phyloP scores from a whole-genome alignment of 2,888 invertebrate species.

The Calliphora vomitoria region DNA sequence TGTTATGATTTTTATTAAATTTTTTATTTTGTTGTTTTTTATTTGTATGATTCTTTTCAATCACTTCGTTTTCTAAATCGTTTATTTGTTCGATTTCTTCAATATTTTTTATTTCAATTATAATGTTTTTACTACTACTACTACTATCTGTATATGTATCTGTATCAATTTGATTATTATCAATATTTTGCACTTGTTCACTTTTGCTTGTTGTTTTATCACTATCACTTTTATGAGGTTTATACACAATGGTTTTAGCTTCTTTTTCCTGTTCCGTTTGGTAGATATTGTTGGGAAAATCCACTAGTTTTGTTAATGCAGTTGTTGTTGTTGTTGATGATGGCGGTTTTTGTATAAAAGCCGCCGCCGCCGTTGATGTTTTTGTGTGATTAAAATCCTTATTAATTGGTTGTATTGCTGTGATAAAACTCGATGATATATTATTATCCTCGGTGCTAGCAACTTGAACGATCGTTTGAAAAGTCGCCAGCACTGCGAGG shows the following conservation, averaged over 20 bases:
- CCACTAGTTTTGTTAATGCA: constrained; percentile 74
- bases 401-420: constrained; percentile 79
- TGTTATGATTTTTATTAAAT: constrained; percentile 69
- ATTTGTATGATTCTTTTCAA: constrained; percentile 60
- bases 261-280: constrained; percentile 32
- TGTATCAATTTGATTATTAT: constrained; percentile 54
- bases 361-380: constrained; percentile 38
- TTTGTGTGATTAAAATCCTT: constrained; percentile 56
- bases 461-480: constrained; percentile 84
- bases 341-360: constrained; percentile 45
- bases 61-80: constrained; percentile 69
- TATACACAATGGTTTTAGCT: constrained; percentile 61
- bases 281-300: constrained; percentile 37
- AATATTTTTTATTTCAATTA: constrained; percentile 77
- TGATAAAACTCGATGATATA: constrained; percentile 82
- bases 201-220: constrained; percentile 72
- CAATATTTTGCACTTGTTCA: constrained; percentile 70
- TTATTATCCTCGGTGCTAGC: constrained; percentile 84
- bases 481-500: constrained; percentile 85
- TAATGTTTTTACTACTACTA: constrained; percentile 58
- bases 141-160: background rate
- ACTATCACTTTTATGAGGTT: constrained; percentile 69
- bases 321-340: constrained; percentile 7
- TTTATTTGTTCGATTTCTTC: constrained; percentile 76
- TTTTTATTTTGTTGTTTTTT: constrained; percentile 74